Conservation (phyloP, 2,113 vertebrate species). For the Paedocypris sp. region DNA sequence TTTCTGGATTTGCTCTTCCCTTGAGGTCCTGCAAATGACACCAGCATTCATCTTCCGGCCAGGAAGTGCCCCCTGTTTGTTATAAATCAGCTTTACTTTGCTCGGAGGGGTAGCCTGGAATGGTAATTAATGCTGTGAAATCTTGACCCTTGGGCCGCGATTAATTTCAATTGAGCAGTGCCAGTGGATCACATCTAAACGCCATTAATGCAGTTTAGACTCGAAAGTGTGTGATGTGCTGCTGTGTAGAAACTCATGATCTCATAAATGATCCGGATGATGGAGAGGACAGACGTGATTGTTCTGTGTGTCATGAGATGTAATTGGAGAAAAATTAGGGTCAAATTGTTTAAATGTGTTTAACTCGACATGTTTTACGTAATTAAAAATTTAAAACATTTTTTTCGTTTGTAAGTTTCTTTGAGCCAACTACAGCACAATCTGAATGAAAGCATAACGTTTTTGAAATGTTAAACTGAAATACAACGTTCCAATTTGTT, state of each 20-base stretch:
- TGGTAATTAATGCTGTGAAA: slow-evolving; percentile 15
- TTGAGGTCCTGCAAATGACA: background rate
- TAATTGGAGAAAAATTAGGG: too few relatives aligned
- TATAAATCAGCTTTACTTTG: background rate
- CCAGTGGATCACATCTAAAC: background rate
- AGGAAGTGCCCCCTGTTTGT: background rate
- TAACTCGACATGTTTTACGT: too few relatives aligned
- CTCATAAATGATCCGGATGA: background rate
- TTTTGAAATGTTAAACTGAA: too few relatives aligned
- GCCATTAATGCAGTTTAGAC: background rate
- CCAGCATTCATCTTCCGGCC: background rate
- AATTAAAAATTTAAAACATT: too few relatives aligned
- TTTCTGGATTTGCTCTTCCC: slow-evolving; percentile 7
- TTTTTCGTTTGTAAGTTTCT: too few relatives aligned
- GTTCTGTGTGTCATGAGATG: too few relatives aligned
- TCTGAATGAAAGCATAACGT: too few relatives aligned
- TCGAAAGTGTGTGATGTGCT: background rate
- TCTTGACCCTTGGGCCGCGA: background rate
- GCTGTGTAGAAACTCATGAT: slow-evolving; percentile 1
- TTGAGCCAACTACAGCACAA: too few relatives aligned
- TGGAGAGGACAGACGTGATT: background rate
- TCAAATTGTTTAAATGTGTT: too few relatives aligned
- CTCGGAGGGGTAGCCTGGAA: background rate
- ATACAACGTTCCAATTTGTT: too few relatives aligned
- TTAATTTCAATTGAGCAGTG: slow-evolving; percentile 1